Conservation (phyloP, 2,888 invertebrate genomes). For the Xestia ashworthii region DNA sequence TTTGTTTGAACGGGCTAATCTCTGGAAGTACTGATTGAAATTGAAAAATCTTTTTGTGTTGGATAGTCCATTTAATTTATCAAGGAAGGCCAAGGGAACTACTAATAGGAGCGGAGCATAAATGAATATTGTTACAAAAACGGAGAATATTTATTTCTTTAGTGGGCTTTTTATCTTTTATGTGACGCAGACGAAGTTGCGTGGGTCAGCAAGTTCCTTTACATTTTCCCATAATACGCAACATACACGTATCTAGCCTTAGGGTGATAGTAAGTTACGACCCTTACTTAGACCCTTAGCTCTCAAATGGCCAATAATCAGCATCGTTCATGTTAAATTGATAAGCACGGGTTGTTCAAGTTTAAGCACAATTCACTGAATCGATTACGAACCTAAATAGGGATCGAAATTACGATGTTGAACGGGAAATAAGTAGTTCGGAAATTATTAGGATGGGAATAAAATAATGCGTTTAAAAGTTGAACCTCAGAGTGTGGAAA, state of each 20-base stretch:
- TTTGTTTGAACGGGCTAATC: no score
- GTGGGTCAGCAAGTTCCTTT: no score
- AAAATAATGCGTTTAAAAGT: conserved; percentile 13
- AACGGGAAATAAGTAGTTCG: conserved; percentile 42
- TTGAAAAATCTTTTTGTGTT: no score
- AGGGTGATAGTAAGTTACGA: conserved; percentile 31
- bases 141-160: no score
- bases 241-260: conserved; percentile 34
- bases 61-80: no score
- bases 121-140: no score
- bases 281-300: conserved; percentile 28
- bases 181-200: no score
- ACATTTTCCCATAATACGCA: conserved; percentile 25
- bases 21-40: no score
- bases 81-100: no score
- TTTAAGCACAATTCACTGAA: conserved; percentile 51
- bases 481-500: neutral
- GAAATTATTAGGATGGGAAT: conserved; percentile 31
- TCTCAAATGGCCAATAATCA: conserved; percentile 61
- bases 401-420: conserved; percentile 20
- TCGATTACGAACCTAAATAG: conserved; percentile 48
- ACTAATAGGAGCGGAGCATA: no score
- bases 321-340: conserved; percentile 62
- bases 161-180: no score
- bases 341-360: conserved; percentile 58